Percentiles rank a stretch among this genome's conserved stretches.
Conservation (phyloP, 2,888 invertebrate genomes). For the Dicyrtomina minuta region DNA sequence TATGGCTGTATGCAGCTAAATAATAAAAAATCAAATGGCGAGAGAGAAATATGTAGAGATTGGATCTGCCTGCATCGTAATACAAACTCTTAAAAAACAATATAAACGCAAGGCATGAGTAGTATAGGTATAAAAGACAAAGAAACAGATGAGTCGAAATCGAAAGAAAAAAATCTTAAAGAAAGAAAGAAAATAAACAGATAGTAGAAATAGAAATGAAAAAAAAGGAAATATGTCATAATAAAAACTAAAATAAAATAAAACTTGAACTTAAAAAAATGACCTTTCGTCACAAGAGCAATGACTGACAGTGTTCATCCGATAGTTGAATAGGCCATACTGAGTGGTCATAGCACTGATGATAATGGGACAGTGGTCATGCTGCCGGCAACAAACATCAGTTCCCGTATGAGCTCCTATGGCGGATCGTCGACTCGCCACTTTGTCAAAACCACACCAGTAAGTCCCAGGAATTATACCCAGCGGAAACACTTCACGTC, state of each 20-base stretch:
- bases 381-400: constrained; percentile 71
- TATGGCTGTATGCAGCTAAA: too few species aligned
- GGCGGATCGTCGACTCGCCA: constrained; percentile 64
- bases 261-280: constrained; percentile 14
- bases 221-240: constrained; percentile 1
- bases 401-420: constrained; percentile 64
- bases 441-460: constrained; percentile 72
- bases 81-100: too few species aligned
- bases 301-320: constrained; percentile 72
- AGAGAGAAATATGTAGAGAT: too few species aligned
- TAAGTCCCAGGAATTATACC: constrained; percentile 64
- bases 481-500: constrained; percentile 49
- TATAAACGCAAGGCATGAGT: too few species aligned
- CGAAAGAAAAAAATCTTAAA: not conserved
- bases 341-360: constrained; percentile 66
- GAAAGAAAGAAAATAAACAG: constrained; percentile 1
- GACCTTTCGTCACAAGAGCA: constrained; percentile 79
- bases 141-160: too few species aligned
- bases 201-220: not conserved
- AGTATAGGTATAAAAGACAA: too few species aligned
- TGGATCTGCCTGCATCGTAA: too few species aligned
- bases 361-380: constrained; percentile 69
- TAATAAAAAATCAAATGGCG: too few species aligned
- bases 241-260: constrained; percentile 6
- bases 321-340: constrained; percentile 68